A percentile compares a stretch with the other conserved stretches of the same genome.
These are phyloP conservation scores for Heteromurus nitidus DNA, from an alignment of 2,888 invertebrate species.

Conservation along the genomic window DNA sequence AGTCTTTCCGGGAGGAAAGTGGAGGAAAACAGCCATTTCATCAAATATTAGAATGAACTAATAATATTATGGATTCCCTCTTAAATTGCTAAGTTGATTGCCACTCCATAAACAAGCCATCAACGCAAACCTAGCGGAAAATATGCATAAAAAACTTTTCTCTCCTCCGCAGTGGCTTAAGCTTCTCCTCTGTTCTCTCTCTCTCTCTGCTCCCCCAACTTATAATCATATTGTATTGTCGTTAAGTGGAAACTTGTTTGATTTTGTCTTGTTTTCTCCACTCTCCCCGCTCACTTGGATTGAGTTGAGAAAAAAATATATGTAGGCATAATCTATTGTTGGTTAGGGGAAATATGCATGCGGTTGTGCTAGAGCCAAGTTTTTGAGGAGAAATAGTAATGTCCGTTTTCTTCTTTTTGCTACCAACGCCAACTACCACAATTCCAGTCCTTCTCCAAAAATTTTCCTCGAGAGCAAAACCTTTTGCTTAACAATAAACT, in stretches of 20 bases:
- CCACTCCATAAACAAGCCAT: slow-evolving; percentile 60
- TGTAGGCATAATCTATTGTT: background rate
- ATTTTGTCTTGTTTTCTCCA: slow-evolving; percentile 33
- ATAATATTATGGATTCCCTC: slow-evolving; percentile 49
- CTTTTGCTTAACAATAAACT: too few relatives aligned
- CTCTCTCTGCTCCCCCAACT: background rate
- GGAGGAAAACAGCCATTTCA: slow-evolving; percentile 37
- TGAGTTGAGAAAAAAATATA: background rate
- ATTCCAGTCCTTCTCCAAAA: too few relatives aligned
- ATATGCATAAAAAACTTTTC: slow-evolving; percentile 57
- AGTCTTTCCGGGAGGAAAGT: background rate
- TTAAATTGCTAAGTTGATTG: slow-evolving; percentile 47
- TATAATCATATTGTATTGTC: slow-evolving; percentile 24
- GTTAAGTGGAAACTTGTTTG: slow-evolving; percentile 53
- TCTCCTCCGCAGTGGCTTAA: too few relatives aligned
- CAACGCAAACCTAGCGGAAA: slow-evolving; percentile 55
- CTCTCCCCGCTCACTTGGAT: background rate
- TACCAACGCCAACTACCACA: too few relatives aligned
- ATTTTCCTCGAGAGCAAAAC: too few relatives aligned
- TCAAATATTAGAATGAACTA: slow-evolving; percentile 52
- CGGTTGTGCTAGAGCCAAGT: too few relatives aligned
- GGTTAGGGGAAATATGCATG: background rate
- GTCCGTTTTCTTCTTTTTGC: too few relatives aligned
- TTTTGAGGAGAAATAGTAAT: too few relatives aligned
- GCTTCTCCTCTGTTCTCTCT: background rate